These are phyloP conservation scores for Choloepus hoffmanni DNA, from an alignment of 2,113 vertebrate genomes.

Conservation along the genomic window DNA sequence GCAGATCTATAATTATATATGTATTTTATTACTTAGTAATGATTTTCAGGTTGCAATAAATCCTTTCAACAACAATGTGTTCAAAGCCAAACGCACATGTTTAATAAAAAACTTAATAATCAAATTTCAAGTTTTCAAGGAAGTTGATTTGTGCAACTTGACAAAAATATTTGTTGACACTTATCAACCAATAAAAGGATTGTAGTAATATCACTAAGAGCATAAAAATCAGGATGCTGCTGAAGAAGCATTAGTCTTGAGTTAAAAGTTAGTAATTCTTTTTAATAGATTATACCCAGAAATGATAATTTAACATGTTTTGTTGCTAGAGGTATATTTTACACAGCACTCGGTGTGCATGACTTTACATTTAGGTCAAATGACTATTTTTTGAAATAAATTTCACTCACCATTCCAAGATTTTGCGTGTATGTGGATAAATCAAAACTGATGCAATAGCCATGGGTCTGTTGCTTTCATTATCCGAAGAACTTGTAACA, in stretches of 20 bases:
- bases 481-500: background rate
- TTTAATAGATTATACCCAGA: background rate
- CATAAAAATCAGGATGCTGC: background rate
- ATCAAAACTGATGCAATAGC: background rate
- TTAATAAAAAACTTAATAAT: background rate
- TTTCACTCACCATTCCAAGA: background rate
- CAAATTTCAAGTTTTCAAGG: background rate
- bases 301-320: background rate
- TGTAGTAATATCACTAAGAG: background rate
- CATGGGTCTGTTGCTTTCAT: background rate
- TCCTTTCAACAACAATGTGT: background rate
- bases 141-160: background rate
- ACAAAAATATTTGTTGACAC: conserved; percentile 28
- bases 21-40: background rate
- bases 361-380: background rate
- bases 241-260: background rate
- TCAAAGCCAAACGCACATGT: background rate
- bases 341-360: background rate
- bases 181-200: background rate
- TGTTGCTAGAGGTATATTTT: background rate
- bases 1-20: background rate
- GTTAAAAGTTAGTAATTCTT: background rate
- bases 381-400: background rate
- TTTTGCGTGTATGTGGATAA: background rate
- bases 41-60: background rate